phyloP scores from a whole-genome alignment of 1,140 invertebrate species.

The Matsumurasca onukii region DNA sequence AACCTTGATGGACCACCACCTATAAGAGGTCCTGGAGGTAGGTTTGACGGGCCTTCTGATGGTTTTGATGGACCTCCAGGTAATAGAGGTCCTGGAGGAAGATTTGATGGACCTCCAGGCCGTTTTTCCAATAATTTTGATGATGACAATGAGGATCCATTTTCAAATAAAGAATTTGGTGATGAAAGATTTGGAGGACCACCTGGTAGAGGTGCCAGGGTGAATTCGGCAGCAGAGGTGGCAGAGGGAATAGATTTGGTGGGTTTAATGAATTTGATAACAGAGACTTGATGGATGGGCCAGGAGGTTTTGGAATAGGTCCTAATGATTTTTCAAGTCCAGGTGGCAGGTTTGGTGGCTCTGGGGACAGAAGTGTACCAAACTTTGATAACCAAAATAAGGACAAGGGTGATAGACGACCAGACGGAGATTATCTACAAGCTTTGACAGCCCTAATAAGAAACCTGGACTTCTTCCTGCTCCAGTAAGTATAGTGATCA shows the following conservation, averaged over 20 bases:
- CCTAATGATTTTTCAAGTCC: not conserved
- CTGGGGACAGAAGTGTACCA: slow-evolving; percentile 11
- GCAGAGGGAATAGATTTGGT: slow-evolving; percentile 16
- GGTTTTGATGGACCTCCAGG: slow-evolving; percentile 29
- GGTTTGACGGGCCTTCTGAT: slow-evolving; percentile 11
- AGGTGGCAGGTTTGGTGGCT: slow-evolving; percentile 26
- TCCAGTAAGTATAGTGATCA: not conserved
- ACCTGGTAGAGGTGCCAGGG: not conserved
- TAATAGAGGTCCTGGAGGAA: slow-evolving; percentile 13
- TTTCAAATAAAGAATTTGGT: slow-evolving; percentile 7
- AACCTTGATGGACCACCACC: slow-evolving; percentile 16
- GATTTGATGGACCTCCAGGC: slow-evolving; percentile 17
- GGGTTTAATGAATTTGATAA: slow-evolving; percentile 12
- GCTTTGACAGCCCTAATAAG: not conserved
- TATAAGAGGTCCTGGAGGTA: no score
- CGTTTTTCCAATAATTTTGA: not conserved
- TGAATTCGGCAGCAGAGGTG: slow-evolving; percentile 2
- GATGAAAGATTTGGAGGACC: slow-evolving; percentile 17
- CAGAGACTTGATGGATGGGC: slow-evolving; percentile 1
- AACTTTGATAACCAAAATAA: not conserved
- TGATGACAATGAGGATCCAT: slow-evolving; percentile 4
- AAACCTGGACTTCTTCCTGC: not conserved
- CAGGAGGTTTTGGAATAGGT: not conserved
- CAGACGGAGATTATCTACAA: no score
- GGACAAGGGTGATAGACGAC: not conserved